These are phyloP conservation scores for Chloroceryle aenea DNA, from an alignment of 2,113 vertebrate genomes.

Conservation along the genomic window DNA sequence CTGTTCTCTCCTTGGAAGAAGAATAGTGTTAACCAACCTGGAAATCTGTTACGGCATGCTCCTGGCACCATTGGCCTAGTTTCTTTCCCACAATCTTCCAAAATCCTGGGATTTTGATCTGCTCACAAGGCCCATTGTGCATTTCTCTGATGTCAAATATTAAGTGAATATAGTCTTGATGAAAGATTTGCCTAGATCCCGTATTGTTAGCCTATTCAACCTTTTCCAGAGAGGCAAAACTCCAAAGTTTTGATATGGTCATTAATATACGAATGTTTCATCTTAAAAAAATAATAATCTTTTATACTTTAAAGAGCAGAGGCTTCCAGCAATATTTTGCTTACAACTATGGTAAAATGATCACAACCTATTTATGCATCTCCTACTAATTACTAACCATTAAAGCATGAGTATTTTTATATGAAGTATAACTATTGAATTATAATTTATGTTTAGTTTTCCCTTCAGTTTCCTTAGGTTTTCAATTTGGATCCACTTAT, in stretches of 20 bases:
- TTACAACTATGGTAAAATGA: not conserved
- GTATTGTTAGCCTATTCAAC: not conserved
- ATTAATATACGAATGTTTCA: not conserved
- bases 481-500: not conserved
- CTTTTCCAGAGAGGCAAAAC: not conserved
- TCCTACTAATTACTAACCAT: not conserved
- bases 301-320: not conserved
- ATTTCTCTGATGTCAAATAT: not conserved
- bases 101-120: not conserved
- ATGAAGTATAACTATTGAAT: not conserved
- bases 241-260: not conserved
- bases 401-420: not conserved
- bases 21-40: not conserved
- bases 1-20: not conserved
- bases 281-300: not conserved
- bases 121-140: not conserved
- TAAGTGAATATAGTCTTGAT: not conserved
- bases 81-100: not conserved
- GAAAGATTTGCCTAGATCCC: not conserved
- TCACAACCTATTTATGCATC: not conserved
- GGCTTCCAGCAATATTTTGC: not conserved
- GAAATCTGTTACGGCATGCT: not conserved
- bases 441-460: not conserved
- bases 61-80: not conserved
- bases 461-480: not conserved